Base-by-base conservation (phyloP, 2,113 vertebrate genomes). In the Artemisiospiza belli region DNA sequence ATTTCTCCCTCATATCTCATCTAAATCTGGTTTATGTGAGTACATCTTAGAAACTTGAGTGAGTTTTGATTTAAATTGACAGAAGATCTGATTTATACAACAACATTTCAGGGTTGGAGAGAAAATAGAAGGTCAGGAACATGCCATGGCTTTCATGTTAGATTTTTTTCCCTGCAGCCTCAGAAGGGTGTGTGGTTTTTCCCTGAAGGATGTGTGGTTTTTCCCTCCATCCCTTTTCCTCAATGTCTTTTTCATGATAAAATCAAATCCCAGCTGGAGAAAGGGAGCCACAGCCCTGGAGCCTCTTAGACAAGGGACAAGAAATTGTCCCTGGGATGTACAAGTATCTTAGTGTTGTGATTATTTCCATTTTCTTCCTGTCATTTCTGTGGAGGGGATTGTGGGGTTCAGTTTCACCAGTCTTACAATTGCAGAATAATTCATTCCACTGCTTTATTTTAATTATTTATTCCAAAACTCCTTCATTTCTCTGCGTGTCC, bases 401-500 rank as follows among this genome's bases (percentile, higher is more conserved):
- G 27, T 12, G 61, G 30, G 10, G 20, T 35, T 94, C 33, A 28
- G 20, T 43, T 51, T 67, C 64, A 33, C 35, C 7, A 6, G 2
- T 35, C 24, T 22, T 57, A 33, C 10, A 44, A 15, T 23, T 30
- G 27, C 22, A 27, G 46, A 52, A 37, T 10, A 68, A 69, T 39
- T 44, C 2, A 43, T 83, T 55, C 21, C 15, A 35, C 52, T 1
- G 2, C 43, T 89, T 44, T 33, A 27, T 39, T 64, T 80, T 64
- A 9, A 5, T 41, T 35, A 31, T 24, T 19, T 43, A 59, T 18
- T 33, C 31, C 16, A 54, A 47, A 73, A 39, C 47, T 11, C 39
- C 16, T 64, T 43, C 12, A 5, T 59, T 59, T 79, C 17, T 10
- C 1, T 12, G 6, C 0, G 0, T 33, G 35, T 77, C 68, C 49